phyloP scores from a whole-genome alignment of 53 echinoderm and acorn worm species.

The Antedon mediterranea region DNA sequence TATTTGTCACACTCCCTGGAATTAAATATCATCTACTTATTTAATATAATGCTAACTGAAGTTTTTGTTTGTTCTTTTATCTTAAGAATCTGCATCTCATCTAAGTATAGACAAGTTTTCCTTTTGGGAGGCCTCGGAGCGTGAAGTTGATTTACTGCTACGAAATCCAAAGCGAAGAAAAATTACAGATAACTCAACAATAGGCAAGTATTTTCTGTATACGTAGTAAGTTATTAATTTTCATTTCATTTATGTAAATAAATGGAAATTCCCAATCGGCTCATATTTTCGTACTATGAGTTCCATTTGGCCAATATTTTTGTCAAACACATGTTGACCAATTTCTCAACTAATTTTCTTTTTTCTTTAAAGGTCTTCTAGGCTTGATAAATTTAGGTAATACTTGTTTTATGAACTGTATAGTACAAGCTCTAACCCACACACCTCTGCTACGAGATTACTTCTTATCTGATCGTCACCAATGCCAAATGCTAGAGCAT shows the following conservation, averaged over 20 bases:
- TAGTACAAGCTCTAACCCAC: constrained; percentile 91
- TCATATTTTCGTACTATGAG: no score
- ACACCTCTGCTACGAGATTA: constrained; percentile 87
- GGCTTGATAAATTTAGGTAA: constrained; percentile 95
- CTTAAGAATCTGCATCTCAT: constrained; percentile 11
- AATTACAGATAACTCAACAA: constrained; percentile 82
- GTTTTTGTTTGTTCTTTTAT: no score
- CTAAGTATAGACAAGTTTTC: constrained; percentile 63
- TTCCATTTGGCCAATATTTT: no score
- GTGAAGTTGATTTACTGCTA: constrained; percentile 62
- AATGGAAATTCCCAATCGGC: no score
- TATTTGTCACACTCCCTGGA: no score
- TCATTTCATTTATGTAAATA: not conserved
- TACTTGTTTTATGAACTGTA: constrained; percentile 98
- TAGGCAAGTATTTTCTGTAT: constrained; percentile 58
- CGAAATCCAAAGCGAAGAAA: constrained; percentile 76
- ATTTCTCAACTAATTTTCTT: not conserved
- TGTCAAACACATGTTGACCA: no score
- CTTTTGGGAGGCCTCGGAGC: constrained; percentile 68
- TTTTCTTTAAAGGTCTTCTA: constrained; percentile 50
- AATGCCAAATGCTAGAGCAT: constrained; percentile 41
- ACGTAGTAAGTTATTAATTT: not conserved
- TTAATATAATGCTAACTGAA: no score
- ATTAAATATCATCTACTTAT: no score
- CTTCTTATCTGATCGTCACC: constrained; percentile 91